Conservation (phyloP, 2,888 invertebrate species). For the Luffia ferchaultella region DNA sequence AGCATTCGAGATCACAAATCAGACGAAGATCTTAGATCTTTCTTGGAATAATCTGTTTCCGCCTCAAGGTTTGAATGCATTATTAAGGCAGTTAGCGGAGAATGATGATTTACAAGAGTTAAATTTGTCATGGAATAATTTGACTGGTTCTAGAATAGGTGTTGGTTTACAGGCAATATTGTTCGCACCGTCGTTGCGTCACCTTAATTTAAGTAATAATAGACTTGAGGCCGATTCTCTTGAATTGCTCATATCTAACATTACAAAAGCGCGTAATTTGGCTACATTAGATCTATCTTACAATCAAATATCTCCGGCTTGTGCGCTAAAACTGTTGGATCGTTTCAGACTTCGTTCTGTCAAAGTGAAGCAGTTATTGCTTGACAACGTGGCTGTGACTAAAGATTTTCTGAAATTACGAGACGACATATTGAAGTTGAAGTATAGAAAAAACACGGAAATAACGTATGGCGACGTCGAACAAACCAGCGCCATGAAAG, state of each 20-base stretch:
- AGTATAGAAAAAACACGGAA: constrained; percentile 22
- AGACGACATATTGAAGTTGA: constrained; percentile 18
- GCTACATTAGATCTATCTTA: constrained; percentile 31
- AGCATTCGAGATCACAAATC: constrained; percentile 31
- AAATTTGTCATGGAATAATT: constrained; percentile 37
- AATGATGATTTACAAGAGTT: constrained; percentile 27
- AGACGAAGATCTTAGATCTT: constrained; percentile 30
- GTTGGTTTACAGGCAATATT: constrained; percentile 23
- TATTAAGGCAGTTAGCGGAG: constrained; percentile 26
- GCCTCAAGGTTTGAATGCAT: constrained; percentile 21
- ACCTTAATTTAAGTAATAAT: constrained; percentile 35
- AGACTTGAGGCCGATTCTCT: constrained; percentile 27
- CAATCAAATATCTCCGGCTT: constrained; percentile 32
- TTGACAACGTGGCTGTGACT: constrained; percentile 34
- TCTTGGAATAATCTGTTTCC: constrained; percentile 37
- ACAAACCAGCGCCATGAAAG: neutral
- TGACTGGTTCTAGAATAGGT: constrained; percentile 26
- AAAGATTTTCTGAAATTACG: constrained; percentile 23
- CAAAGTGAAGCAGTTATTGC: constrained; percentile 25
- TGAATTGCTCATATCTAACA: constrained; percentile 16
- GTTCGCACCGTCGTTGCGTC: constrained; percentile 23
- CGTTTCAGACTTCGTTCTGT: constrained; percentile 24
- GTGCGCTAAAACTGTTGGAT: constrained; percentile 25
- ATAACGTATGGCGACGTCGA: constrained; percentile 30
- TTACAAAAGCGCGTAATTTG: constrained; percentile 28